Base-by-base conservation (phyloP, 2,113 vertebrate species). In the Percopsis transmontana region DNA sequence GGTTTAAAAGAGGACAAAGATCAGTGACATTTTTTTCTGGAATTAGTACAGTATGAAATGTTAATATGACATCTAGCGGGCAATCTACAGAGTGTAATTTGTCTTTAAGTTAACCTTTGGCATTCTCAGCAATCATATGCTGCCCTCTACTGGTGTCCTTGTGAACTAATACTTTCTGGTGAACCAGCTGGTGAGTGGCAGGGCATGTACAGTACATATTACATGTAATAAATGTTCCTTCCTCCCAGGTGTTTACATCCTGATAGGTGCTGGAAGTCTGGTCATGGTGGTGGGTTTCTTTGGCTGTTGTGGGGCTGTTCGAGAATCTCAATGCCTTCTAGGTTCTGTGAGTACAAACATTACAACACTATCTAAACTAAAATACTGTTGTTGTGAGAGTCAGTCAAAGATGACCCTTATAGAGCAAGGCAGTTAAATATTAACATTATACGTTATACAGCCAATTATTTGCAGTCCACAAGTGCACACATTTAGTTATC, bases 281-380 rank as follows among this genome's bases (percentile, higher is more conserved):
- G 96, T 99, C 93, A 93, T 95, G 91, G 66, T 95, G 33, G 94
- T 99, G 47, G 97, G 97, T 41, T 98, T 97, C 88, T 98, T 96
- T 11, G 96, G 97, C 13, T 99, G 97, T 87, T 99, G 97, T 57
- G 97, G 97, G 82, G 96, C 96, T 48, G 94, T 95, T 9, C 88
- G 95, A 48, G 97, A 99, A 81, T 99, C 97, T 16, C 96, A 98
- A 67, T 99, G 95, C 64, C 92, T 99, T 42, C 94, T 99, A 7
- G 96, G 94, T 88, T 94, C 93, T 55, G 97, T 99, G 88, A 97
- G 96, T 94, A 18, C 16, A 63, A 24, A 48, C 21, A 55, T 45
- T 45, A 16, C 42, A 16, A 45, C 42, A 16, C 12, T 14, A 16
- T 3, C 7, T 12, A 45, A 16, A 10, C 7, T 16, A 16, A 45